Conservation (phyloP, 2,888 invertebrate genomes). For the Ypsolopha scabrella region DNA sequence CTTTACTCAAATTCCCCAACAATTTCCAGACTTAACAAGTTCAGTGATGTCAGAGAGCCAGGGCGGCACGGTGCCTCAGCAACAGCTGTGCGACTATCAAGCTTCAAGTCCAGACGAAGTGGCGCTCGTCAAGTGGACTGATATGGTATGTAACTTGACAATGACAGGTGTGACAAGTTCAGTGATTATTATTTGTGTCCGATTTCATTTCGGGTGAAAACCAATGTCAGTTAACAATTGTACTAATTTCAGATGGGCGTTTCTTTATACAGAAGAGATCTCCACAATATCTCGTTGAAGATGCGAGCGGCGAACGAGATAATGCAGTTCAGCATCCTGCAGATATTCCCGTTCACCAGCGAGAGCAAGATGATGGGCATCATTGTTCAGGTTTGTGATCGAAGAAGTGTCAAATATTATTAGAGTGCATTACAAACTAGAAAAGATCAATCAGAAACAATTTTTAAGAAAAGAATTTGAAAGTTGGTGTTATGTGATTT, state of each 20-base stretch:
- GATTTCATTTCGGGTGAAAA: too few relatives aligned
- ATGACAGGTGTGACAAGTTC: too few relatives aligned
- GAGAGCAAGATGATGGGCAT: conserved; percentile 95
- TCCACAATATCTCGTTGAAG: conserved; percentile 75
- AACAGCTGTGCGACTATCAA: conserved; percentile 72
- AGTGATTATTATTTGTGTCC: too few relatives aligned
- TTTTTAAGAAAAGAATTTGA: too few relatives aligned
- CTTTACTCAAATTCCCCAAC: too few relatives aligned
- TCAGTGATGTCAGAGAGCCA: conserved; percentile 61
- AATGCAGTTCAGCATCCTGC: conserved; percentile 77
- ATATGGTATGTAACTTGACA: conserved; percentile 67
- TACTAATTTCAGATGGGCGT: conserved; percentile 62
- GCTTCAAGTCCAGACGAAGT: conserved; percentile 96
- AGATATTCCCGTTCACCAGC: conserved; percentile 91
- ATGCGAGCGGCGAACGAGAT: conserved; percentile 73
- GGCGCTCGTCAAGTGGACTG: conserved; percentile 91
- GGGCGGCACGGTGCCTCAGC: conserved; percentile 58
- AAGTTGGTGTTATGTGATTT: too few relatives aligned
- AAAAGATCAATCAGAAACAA: not conserved
- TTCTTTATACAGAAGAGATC: conserved; percentile 72
- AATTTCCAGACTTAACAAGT: conserved; percentile 46
- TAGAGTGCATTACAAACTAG: too few relatives aligned
- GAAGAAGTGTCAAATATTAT: too few relatives aligned
- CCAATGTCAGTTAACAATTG: too few relatives aligned
- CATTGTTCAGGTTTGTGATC: conserved; percentile 74